phyloP scores from a whole-genome alignment of 92 coral and sea anemone species.

The Chrysogorgia sp. region DNA sequence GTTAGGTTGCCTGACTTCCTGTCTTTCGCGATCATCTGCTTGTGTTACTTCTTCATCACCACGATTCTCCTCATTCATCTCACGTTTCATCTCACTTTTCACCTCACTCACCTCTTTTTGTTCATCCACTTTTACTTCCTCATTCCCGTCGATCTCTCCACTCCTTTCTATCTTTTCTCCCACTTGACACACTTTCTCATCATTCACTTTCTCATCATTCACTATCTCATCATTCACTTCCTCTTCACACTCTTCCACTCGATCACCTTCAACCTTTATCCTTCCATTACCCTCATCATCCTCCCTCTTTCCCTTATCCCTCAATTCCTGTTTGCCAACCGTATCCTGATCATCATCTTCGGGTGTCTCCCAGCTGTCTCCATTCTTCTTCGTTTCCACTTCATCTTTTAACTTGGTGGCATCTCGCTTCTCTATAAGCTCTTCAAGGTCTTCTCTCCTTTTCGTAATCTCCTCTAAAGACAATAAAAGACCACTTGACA shows the following conservation, averaged over 20 bases:
- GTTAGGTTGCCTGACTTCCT: neutral
- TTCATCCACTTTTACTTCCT: constrained; percentile 15
- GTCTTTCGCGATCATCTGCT: neutral
- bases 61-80: neutral
- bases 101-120: constrained; percentile 42
- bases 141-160: constrained; percentile 12
- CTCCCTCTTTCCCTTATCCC: constrained; percentile 32
- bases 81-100: neutral
- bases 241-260: constrained; percentile 25
- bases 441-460: constrained; percentile 32
- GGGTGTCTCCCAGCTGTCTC: constrained; percentile 30
- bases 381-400: constrained; percentile 43
- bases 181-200: constrained; percentile 33
- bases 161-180: neutral
- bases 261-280: constrained; percentile 13
- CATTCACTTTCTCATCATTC: constrained; percentile 21
- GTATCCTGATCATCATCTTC: constrained; percentile 36
- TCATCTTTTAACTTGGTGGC: constrained; percentile 40
- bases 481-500: neutral
- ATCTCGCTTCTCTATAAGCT: constrained; percentile 71
- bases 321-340: neutral
- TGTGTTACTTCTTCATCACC: neutral
- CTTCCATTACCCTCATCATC: constrained; percentile 45
- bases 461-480: constrained; percentile 14
- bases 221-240: constrained; percentile 57